Conservation (phyloP, 2,797 vertebrate species). For the Odontamblyopus rebecca region DNA sequence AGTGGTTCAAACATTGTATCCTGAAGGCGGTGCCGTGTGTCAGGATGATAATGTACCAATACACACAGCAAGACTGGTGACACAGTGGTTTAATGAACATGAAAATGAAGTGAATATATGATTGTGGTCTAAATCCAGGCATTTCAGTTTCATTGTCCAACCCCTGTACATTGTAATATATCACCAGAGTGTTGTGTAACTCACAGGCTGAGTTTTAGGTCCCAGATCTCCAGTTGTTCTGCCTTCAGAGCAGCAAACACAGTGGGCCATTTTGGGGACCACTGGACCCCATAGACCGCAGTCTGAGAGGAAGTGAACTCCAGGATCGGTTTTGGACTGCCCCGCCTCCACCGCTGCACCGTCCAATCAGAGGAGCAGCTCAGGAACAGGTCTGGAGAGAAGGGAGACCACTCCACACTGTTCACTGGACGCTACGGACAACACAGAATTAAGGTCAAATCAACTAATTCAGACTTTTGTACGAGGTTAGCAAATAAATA, state of each 20-base stretch:
- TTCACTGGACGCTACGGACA: constrained; percentile 81
- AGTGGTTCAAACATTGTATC: no score
- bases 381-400: constrained; percentile 81
- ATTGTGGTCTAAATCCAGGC: no score
- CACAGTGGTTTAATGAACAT: no score
- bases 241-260: constrained; percentile 81
- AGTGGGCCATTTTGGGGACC: constrained; percentile 82
- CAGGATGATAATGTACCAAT: no score
- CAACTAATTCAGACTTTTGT: no score
- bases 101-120: no score
- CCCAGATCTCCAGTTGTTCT: constrained; percentile 85
- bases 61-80: no score
- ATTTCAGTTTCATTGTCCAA: no score
- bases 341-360: constrained; percentile 84
- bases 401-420: constrained; percentile 85
- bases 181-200: constrained; percentile 19
- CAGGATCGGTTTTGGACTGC: constrained; percentile 67
- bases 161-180: background rate
- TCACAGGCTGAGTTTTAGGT: constrained; percentile 84
- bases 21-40: no score
- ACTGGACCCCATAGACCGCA: constrained; percentile 76
- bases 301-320: constrained; percentile 71
- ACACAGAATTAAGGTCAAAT: background rate
- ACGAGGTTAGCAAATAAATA: no score
- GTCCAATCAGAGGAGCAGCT: constrained; percentile 92